Percentiles rank a stretch among this genome's conserved stretches.
Conservation (phyloP, 2,797 vertebrate species). For the Mormyrops attenuatus region DNA sequence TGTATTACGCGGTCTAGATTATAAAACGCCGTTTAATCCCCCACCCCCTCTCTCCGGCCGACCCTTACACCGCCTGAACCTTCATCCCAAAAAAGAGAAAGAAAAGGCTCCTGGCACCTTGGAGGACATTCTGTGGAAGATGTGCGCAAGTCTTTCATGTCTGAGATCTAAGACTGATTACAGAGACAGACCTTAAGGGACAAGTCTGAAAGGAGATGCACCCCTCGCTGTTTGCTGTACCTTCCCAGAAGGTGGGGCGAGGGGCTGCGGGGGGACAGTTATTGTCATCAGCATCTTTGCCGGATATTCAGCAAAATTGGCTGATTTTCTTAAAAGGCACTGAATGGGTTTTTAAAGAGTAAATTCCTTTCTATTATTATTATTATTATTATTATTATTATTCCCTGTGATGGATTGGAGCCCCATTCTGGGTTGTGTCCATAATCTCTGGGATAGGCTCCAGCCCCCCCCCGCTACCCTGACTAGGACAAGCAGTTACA, state of each 20-base stretch:
- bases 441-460: neutral
- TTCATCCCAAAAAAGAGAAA: slow-evolving; percentile 37
- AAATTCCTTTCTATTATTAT: neutral
- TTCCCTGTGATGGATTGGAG: neutral
- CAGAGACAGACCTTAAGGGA: slow-evolving; percentile 54
- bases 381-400: neutral
- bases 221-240: slow-evolving; percentile 51
- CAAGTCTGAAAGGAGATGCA: slow-evolving; percentile 45
- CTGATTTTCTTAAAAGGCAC: neutral
- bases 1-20: slow-evolving; percentile 32
- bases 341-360: neutral
- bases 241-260: slow-evolving; percentile 29
- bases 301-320: neutral
- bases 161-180: slow-evolving; percentile 62
- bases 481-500: neutral
- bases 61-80: slow-evolving; percentile 23
- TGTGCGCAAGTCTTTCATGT: slow-evolving; percentile 59
- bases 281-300: slow-evolving; percentile 34
- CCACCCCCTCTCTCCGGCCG: slow-evolving; percentile 19
- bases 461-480: neutral
- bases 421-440: neutral
- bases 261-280: slow-evolving; percentile 6
- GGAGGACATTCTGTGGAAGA: slow-evolving; percentile 53
- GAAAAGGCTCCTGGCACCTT: slow-evolving; percentile 43
- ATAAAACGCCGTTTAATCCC: slow-evolving; percentile 33